These are phyloP conservation scores for Phycodurus eques DNA, from an alignment of 2,113 vertebrate genomes.

Conservation along the genomic window DNA sequence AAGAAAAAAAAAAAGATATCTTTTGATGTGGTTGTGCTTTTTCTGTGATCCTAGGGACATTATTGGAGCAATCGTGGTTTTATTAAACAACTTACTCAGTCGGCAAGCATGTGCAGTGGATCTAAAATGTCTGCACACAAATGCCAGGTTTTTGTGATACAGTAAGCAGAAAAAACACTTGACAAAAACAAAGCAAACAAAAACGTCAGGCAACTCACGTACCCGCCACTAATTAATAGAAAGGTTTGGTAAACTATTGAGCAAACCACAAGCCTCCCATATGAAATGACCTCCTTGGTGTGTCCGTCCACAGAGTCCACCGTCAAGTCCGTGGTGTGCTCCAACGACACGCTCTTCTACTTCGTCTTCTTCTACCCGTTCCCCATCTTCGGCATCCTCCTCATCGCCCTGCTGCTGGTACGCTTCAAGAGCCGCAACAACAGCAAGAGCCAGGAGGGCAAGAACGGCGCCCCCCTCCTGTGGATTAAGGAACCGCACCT, in stretches of 20 bases:
- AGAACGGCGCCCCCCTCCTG: constrained; percentile 93
- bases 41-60: not conserved
- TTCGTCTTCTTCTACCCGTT: constrained; percentile 98
- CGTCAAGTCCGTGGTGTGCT: constrained; percentile 90
- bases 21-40: not conserved
- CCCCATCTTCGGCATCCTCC: constrained; percentile 93
- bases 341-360: constrained; percentile 94
- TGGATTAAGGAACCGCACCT: constrained; percentile 99
- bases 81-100: not conserved
- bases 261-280: no score
- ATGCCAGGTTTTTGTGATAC: no score
- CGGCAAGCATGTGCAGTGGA: no score
- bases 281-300: not conserved
- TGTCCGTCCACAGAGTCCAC: constrained; percentile 75
- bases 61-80: not conserved
- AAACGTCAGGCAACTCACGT: no score
- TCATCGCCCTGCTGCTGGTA: constrained; percentile 92
- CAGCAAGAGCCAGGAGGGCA: constrained; percentile 92
- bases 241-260: no score
- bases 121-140: not conserved
- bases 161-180: no score
- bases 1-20: not conserved
- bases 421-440: constrained; percentile 89
- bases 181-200: no score
- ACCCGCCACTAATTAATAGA: no score